phyloP scores from a whole-genome alignment of 2,113 vertebrate genomes.

The Lepus timidus region DNA sequence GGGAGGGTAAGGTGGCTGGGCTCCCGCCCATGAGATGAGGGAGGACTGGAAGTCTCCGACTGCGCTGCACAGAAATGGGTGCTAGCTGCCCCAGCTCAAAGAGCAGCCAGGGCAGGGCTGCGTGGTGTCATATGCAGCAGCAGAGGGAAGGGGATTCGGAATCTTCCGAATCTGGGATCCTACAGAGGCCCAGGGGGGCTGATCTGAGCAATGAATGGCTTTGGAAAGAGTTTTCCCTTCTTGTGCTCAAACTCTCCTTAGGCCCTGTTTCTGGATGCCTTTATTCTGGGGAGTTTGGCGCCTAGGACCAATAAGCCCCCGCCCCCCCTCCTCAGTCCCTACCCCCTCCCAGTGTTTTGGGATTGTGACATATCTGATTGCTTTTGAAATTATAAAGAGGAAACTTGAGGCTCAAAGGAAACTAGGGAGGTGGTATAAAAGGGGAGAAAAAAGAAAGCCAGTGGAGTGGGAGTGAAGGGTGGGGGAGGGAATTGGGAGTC shows the following conservation, averaged over 20 bases:
- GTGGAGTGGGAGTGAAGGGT: background rate
- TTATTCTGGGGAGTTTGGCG: constrained; percentile 20
- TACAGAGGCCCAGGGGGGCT: background rate
- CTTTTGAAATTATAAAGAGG: constrained; percentile 60
- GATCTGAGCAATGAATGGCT: background rate
- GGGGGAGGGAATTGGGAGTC: too few species aligned
- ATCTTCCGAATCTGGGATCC: background rate
- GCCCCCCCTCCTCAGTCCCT: background rate
- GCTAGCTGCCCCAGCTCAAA: background rate
- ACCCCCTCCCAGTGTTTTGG: background rate
- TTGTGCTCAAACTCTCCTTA: background rate
- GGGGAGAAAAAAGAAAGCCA: constrained; percentile 20
- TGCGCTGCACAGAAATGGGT: background rate
- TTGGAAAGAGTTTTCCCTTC: constrained; percentile 10
- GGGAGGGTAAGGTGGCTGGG: background rate
- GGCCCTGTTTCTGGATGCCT: background rate
- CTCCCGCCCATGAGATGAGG: background rate
- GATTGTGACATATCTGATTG: constrained; percentile 34
- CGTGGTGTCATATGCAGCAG: background rate
- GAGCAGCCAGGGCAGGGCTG: background rate
- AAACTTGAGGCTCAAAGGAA: background rate
- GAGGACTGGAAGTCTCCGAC: background rate
- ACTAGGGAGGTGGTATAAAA: background rate
- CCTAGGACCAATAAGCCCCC: constrained; percentile 43
- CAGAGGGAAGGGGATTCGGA: background rate